A percentile compares a stretch with the other conserved stretches of the same genome.
These are phyloP conservation scores for Drosophila cardini DNA, from an alignment of 1,140 invertebrate species.

Conservation along the genomic window DNA sequence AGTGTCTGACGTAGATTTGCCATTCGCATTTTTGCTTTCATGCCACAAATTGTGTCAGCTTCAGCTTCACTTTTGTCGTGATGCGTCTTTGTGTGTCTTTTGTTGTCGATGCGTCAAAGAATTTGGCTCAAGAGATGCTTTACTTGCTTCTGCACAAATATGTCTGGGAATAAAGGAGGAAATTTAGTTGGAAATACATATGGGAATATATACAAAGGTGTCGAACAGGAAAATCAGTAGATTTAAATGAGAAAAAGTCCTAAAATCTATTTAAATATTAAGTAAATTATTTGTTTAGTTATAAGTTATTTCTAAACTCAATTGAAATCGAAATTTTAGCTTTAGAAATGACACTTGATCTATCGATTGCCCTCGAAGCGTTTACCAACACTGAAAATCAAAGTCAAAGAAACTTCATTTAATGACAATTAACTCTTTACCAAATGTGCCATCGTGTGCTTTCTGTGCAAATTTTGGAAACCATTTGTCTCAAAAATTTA, in stretches of 20 bases:
- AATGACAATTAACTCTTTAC: slow-evolving; percentile 46
- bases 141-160: slow-evolving; percentile 20
- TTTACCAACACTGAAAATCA: slow-evolving; percentile 44
- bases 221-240: too few relatives aligned
- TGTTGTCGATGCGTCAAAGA: slow-evolving; percentile 68
- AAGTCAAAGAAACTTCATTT: not conserved
- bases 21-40: slow-evolving; percentile 37
- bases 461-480: slow-evolving; percentile 44
- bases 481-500: slow-evolving; percentile 39
- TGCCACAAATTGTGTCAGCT: slow-evolving; percentile 67
- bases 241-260: too few relatives aligned
- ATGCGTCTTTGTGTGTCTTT: slow-evolving; percentile 47
- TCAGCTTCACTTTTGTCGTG: slow-evolving; percentile 29
- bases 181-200: not conserved
- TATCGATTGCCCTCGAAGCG: not conserved
- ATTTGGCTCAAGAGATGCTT: slow-evolving; percentile 68
- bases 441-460: slow-evolving; percentile 14
- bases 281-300: too few relatives aligned
- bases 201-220: not conserved
- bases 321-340: too few relatives aligned
- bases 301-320: too few relatives aligned
- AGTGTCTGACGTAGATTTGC: slow-evolving; percentile 70
- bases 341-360: not conserved
- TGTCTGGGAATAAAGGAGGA: not conserved
- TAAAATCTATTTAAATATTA: too few relatives aligned